Evolutionary conservation across 2,113 vertebrate genomes (phyloP).

Genomic region (Noctilio leporinus): DNA sequence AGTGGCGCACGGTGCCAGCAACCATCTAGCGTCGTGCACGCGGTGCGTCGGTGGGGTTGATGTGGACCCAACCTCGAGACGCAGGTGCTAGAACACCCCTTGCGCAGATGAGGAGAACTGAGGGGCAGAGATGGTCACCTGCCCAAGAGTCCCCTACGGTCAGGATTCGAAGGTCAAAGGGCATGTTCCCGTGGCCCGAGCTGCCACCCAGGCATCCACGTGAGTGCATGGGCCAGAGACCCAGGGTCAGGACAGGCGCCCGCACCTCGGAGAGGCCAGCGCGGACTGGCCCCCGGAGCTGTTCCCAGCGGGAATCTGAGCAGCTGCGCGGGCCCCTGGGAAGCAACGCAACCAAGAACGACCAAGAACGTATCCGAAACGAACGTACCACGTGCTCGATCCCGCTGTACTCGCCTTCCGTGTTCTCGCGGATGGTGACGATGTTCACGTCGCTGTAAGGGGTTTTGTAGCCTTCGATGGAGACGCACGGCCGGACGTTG

Average conservation of each 20-base stretch:
- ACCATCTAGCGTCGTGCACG: not conserved
- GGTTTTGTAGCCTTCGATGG: constrained; percentile 95
- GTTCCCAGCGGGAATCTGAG: not conserved
- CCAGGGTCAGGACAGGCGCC: not conserved
- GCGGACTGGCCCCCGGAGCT: not conserved
- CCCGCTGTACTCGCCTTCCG: constrained; percentile 92
- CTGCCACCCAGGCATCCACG: not conserved
- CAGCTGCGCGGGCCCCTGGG: not conserved
- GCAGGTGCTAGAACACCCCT: not conserved
- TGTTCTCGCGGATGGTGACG: constrained; percentile 92
- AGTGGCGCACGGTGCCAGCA: not conserved
- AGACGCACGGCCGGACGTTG: constrained; percentile 93
- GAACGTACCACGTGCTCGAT: constrained; percentile 92
- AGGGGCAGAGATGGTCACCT: not conserved
- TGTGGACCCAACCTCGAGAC: not conserved
- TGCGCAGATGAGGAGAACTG: not conserved
- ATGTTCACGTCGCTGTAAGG: constrained; percentile 90
- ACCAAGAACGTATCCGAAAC: not conserved
- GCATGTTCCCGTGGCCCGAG: not conserved
- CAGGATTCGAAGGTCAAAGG: not conserved
- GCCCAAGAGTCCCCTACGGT: not conserved
- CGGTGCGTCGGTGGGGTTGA: accelerated
- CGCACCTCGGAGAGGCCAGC: not conserved
- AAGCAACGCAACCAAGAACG: not conserved
- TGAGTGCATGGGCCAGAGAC: not conserved